Evolutionary conservation across 2,113 vertebrate genomes (phyloP), one percentile per base, ranked within the genome.

Genomic region (Rhinoderma darwinii): DNA sequence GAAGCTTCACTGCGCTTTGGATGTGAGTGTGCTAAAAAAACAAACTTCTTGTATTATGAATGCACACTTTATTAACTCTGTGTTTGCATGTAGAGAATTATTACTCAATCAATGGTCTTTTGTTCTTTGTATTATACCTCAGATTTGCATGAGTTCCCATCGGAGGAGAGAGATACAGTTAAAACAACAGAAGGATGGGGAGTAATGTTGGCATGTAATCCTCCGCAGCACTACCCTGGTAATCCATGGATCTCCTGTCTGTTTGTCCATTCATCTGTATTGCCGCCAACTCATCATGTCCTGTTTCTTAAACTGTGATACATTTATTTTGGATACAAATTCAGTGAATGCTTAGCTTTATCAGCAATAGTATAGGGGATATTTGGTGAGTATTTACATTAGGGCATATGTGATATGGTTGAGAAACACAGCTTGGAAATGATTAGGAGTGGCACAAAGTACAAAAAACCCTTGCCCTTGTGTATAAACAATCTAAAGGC

Each of bases 151-250:
- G 97, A 99, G 90, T 99, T 99, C 90, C 96, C 98, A 0, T 94
- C 96, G 0, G 97, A 99, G 68, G 95, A 94, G 75, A 92, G 97
- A 87, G 97, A 96, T 83, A 95, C 96, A 0, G 95, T 97, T 91
- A 98, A 93, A 50, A 95, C 94, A 9, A 92, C 95, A 0, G 97
- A 98, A 88, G 98, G 98, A 22, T 91, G 92, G 88, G 98, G 98
- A 25, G 94, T 96, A 27, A 96, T 97, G 92, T 87, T 99, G 7
- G 89, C 96, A 80, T 99, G 98, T 90, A 97, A 96, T 84, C 96
- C 97, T 0, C 97, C 98, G 0, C 93, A 95, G 82, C 98, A 99
- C 90, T 99, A 99, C 89, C 98, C 98, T 94, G 97, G 98, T 99
- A 87, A 94, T 27, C 0, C 32, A 20, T 79, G 1, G 8, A 43